Conservation (phyloP, 1,140 invertebrate species). For the Acromyrmex heyeri region DNA sequence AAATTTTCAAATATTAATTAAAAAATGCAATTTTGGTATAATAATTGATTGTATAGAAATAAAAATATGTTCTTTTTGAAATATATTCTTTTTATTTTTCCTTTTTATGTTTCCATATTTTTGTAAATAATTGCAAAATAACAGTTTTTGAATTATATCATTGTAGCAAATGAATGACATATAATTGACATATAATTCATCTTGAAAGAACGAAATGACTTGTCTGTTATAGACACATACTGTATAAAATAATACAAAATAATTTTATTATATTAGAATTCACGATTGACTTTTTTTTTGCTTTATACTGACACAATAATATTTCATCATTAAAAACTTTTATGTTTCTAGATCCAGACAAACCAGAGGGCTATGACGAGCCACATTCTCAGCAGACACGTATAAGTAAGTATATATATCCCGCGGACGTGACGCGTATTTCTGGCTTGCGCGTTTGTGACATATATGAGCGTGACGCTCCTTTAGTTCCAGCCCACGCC, state of each 20-base stretch:
- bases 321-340: conserved; percentile 16
- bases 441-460: conserved; percentile 38
- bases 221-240: background rate
- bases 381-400: conserved; percentile 84
- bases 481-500: conserved; percentile 43
- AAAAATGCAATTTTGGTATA: too few relatives aligned
- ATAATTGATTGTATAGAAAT: too few relatives aligned
- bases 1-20: too few relatives aligned
- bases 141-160: too few relatives aligned
- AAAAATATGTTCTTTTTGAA: too few relatives aligned
- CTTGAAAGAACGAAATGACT: background rate
- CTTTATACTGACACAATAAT: background rate
- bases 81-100: too few relatives aligned
- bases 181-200: background rate
- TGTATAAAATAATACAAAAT: background rate
- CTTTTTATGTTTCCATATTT: too few relatives aligned
- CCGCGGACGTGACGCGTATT: conserved; percentile 57
- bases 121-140: too few relatives aligned
- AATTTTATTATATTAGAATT: background rate
- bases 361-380: conserved; percentile 83
- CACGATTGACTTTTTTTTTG: background rate
- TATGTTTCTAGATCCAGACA: conserved; percentile 83
- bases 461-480: conserved; percentile 39
- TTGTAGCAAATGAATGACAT: too few relatives aligned
- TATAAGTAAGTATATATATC: conserved; percentile 82